A percentile compares a stretch with the other conserved stretches of the same genome.
phyloP scores from a whole-genome alignment of 1,140 invertebrate genomes.

The Protaetia brevitarsis region DNA sequence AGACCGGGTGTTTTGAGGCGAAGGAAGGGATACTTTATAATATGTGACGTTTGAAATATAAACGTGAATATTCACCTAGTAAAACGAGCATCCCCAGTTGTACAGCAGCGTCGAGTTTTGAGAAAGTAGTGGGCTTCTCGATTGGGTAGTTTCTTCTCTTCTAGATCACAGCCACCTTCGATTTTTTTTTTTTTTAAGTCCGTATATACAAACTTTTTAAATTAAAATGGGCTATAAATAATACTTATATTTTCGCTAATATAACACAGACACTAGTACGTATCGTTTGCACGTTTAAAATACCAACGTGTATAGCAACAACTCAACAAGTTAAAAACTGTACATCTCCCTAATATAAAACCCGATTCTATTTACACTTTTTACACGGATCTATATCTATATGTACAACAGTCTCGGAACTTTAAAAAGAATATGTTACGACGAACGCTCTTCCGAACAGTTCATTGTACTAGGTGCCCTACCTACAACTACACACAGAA shows the following conservation, averaged over 20 bases:
- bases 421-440: slow-evolving; percentile 9
- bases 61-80: slow-evolving; percentile 12
- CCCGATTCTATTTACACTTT: not conserved
- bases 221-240: not conserved
- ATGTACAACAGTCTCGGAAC: not conserved
- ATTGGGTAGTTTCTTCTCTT: not conserved
- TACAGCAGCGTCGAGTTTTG: not conserved
- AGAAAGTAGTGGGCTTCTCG: not conserved
- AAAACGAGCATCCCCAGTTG: not conserved
- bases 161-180: no score
- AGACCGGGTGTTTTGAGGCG: slow-evolving; percentile 9
- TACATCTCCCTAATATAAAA: not conserved
- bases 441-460: slow-evolving; percentile 9
- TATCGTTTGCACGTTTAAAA: no score
- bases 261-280: slow-evolving; percentile 13
- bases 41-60: slow-evolving; percentile 4
- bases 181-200: no score
- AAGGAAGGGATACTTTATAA: slow-evolving; percentile 12
- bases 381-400: not conserved
- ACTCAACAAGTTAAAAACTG: not conserved
- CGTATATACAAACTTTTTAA: not conserved
- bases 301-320: not conserved
- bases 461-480: slow-evolving; percentile 15
- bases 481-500: slow-evolving; percentile 16
- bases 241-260: not conserved